phyloP scores from a whole-genome alignment of 2,888 invertebrate genomes.

The Callimorpha dominula region DNA sequence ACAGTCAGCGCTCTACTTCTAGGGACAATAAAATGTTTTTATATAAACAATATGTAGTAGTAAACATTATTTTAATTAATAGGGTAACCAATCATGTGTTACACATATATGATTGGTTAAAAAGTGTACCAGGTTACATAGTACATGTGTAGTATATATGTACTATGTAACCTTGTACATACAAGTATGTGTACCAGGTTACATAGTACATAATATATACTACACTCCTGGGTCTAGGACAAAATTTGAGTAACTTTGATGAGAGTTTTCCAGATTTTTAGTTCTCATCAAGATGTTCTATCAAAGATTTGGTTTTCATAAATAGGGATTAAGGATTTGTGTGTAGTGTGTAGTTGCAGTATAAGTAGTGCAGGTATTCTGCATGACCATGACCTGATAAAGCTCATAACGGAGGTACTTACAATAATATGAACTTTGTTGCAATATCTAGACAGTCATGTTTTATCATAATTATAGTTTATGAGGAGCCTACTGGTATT shows the following conservation, averaged over 20 bases:
- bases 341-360: neutral
- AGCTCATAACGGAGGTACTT: neutral
- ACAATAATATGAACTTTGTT: constrained; percentile 2
- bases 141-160: no score
- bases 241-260: neutral
- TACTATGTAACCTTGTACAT: no score
- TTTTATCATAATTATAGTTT: constrained; percentile 33
- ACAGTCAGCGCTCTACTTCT: no score
- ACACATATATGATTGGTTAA: no score
- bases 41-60: no score
- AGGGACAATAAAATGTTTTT: no score
- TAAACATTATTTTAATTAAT: no score
- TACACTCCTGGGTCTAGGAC: neutral
- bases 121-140: neutral
- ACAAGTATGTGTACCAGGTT: no score
- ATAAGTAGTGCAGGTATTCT: neutral
- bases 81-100: no score
- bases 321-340: neutral
- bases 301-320: neutral
- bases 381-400: constrained; percentile 1
- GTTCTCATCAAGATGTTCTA: neutral
- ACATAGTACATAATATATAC: neutral
- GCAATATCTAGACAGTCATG: constrained; percentile 47
- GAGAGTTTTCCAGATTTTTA: neutral
- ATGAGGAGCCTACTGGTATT: constrained; percentile 78